These are phyloP conservation scores for Macaca nemestrina DNA, from an alignment of 2,113 vertebrate species.

Conservation along the genomic window DNA sequence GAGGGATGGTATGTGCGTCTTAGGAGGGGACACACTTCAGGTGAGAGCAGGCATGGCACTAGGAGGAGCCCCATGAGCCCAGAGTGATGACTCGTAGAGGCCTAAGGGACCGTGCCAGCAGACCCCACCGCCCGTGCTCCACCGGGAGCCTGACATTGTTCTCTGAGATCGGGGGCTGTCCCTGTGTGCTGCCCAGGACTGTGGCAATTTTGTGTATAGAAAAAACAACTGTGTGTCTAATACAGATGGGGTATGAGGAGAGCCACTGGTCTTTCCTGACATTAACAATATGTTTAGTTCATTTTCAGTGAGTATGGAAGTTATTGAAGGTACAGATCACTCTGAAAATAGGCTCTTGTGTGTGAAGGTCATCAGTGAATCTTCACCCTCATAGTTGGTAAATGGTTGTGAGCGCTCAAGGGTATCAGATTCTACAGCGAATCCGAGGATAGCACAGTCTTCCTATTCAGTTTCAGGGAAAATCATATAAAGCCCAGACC, in stretches of 20 bases:
- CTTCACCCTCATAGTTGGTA: too few relatives aligned
- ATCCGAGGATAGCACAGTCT: rapidly evolving
- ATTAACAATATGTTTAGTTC: background rate
- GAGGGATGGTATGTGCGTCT: background rate
- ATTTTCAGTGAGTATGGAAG: background rate
- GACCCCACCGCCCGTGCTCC: background rate
- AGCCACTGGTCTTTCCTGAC: background rate
- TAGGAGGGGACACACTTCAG: background rate
- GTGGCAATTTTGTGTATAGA: rapidly evolving
- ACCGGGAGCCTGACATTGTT: too few relatives aligned
- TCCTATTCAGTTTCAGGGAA: background rate
- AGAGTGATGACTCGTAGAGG: too few relatives aligned
- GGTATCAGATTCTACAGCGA: too few relatives aligned
- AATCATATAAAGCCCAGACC: background rate
- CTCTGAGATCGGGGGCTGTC: rapidly evolving
- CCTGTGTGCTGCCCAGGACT: background rate
- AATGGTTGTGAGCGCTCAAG: rapidly evolving
- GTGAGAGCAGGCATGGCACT: background rate
- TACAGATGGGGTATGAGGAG: background rate
- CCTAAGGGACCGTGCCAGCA: background rate
- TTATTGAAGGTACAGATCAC: rapidly evolving
- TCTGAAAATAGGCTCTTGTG: background rate
- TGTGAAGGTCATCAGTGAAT: background rate
- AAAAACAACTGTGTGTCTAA: too few relatives aligned
- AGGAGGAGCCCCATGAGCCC: background rate